Conservation (phyloP, 2,888 invertebrate genomes). For the Mythimna ferrago region DNA sequence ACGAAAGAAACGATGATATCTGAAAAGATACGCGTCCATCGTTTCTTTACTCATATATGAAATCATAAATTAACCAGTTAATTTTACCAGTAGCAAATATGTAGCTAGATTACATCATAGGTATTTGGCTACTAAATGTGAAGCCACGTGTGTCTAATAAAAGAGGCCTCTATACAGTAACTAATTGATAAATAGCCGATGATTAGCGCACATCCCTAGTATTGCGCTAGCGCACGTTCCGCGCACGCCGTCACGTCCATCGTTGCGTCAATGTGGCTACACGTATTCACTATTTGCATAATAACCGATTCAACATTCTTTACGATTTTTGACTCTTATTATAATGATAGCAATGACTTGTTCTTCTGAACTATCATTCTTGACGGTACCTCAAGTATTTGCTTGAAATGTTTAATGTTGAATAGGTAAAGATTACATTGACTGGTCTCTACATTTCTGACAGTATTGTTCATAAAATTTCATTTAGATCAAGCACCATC, state of each 20-base stretch:
- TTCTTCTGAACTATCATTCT: no score
- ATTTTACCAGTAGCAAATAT: constrained; percentile 5
- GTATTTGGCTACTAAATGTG: constrained; percentile 39
- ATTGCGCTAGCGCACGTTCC: constrained; percentile 62
- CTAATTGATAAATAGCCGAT: constrained; percentile 65
- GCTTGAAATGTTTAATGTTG: background rate
- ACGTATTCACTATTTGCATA: constrained; percentile 71
- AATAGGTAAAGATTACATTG: background rate
- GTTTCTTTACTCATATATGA: background rate
- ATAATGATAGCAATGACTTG: background rate
- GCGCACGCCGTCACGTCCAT: constrained; percentile 63
- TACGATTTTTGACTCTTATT: constrained; percentile 29
- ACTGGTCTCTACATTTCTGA: background rate
- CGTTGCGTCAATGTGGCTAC: constrained; percentile 54
- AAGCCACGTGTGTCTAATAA: constrained; percentile 49
- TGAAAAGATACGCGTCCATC: background rate
- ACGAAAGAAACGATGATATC: background rate
- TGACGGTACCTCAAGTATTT: background rate
- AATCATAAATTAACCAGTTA: constrained; percentile 7
- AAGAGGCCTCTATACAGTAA: constrained; percentile 55
- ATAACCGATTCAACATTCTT: constrained; percentile 71
- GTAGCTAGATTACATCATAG: constrained; percentile 45
- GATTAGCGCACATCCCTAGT: constrained; percentile 62
- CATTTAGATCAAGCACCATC: no score
- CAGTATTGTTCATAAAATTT: background rate